Evolutionary conservation across 2,113 vertebrate genomes (phyloP).

Genomic region (Spermophilus dauricus): DNA sequence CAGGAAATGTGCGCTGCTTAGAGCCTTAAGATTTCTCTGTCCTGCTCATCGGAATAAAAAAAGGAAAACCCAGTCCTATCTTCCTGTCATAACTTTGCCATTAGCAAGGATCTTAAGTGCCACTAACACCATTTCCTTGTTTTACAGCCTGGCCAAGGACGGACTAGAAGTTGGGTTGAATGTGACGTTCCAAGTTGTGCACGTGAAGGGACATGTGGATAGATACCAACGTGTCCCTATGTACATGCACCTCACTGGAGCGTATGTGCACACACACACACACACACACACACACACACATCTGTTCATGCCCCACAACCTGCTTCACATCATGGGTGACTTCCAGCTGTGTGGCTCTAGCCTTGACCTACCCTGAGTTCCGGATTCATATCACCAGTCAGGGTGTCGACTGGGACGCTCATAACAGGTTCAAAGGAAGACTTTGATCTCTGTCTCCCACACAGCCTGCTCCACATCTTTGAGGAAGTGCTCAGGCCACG

Average conservation of each 20-base stretch:
- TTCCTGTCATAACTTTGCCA: not conserved
- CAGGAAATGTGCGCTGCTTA: not conserved
- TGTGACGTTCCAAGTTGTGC: not conserved
- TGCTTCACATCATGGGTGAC: not conserved
- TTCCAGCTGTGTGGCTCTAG: not conserved
- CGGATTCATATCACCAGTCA: not conserved
- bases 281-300: not conserved
- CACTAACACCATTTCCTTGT: not conserved
- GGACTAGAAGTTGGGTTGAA: not conserved
- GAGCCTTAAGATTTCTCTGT: not conserved
- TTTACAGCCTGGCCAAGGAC: not conserved
- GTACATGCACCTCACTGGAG: not conserved
- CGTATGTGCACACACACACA: too few relatives aligned
- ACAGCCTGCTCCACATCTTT: not conserved
- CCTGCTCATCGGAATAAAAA: not conserved
- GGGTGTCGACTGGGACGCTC: too few relatives aligned
- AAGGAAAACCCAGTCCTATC: too few relatives aligned
- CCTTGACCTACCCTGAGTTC: not conserved
- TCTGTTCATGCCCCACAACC: rapidly evolving
- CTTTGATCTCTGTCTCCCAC: not conserved
- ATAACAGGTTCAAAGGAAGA: not conserved
- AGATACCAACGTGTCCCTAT: not conserved
- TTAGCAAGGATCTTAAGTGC: not conserved
- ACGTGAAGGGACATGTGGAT: too few relatives aligned
- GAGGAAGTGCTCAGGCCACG: not conserved